A percentile compares a stretch with the other conserved stretches of the same genome.
phyloP scores from a whole-genome alignment of 2,113 vertebrate species.

The Vicugna pacos region DNA sequence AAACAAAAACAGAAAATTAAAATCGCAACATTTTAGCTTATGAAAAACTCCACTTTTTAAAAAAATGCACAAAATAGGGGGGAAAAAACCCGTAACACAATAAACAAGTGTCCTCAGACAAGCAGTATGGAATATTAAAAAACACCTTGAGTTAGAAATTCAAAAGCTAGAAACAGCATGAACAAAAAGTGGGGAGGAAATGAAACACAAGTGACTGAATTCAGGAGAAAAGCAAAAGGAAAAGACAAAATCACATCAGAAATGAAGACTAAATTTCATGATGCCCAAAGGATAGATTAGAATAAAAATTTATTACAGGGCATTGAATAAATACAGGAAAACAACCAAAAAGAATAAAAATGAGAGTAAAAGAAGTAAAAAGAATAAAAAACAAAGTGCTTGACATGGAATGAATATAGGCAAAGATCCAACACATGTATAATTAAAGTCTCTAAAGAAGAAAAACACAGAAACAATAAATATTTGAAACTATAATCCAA shows the following conservation, averaged over 20 bases:
- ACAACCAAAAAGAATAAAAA: background rate
- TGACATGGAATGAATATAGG: slow-evolving; percentile 7
- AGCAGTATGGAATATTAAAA: background rate
- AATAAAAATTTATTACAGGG: background rate
- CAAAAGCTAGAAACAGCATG: slow-evolving; percentile 10
- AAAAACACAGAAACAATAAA: background rate
- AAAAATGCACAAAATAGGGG: background rate
- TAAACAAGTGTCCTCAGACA: background rate
- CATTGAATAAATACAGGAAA: background rate
- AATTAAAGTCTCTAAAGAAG: background rate
- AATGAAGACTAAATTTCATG: slow-evolving; percentile 1
- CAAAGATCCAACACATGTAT: slow-evolving; percentile 47
- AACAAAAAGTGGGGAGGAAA: background rate
- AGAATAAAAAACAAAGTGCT: background rate
- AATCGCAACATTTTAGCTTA: background rate
- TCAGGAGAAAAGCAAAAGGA: background rate
- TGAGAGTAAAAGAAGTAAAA: background rate
- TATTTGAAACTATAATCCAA: slow-evolving; percentile 15
- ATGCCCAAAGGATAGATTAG: background rate
- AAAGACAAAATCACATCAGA: background rate
- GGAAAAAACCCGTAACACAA: background rate
- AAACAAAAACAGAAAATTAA: background rate
- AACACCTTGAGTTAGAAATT: background rate
- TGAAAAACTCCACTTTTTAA: background rate
- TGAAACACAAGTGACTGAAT: background rate